Conservation (phyloP, 2,888 invertebrate species). For the Aspidapion aeneum region DNA sequence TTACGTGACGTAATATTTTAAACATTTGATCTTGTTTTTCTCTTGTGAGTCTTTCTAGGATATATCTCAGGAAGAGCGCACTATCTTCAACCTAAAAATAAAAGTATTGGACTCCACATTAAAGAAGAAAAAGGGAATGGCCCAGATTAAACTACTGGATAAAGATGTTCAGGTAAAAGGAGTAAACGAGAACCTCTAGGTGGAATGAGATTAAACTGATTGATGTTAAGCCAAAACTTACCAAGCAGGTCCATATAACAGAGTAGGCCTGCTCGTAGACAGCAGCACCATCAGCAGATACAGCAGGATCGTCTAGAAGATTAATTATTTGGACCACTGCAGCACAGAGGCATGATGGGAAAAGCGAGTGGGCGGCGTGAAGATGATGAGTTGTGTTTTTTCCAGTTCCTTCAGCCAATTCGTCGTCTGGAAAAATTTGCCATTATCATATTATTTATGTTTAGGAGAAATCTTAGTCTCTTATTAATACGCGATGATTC, state of each 20-base stretch:
- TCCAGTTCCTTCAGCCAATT: slow-evolving; percentile 60
- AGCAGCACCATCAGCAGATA: slow-evolving; percentile 89
- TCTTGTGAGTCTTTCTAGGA: slow-evolving; percentile 90
- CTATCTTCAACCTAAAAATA: slow-evolving; percentile 71
- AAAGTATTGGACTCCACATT: too few species aligned
- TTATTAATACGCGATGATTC: too few species aligned
- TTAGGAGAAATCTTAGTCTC: neutral
- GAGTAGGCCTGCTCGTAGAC: slow-evolving; percentile 97
- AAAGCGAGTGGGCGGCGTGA: slow-evolving; percentile 90
- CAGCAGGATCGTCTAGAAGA: slow-evolving; percentile 93
- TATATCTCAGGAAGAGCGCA: slow-evolving; percentile 87
- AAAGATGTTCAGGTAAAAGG: too few species aligned
- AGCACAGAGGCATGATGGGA: slow-evolving; percentile 95
- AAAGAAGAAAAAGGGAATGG: too few species aligned
- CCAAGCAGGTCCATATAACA: slow-evolving; percentile 96
- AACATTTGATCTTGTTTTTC: slow-evolving; percentile 94
- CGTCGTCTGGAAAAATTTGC: slow-evolving; percentile 47
- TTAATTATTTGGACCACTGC: slow-evolving; percentile 94
- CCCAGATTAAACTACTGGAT: too few species aligned
- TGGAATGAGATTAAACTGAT: too few species aligned
- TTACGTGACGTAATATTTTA: slow-evolving; percentile 85
- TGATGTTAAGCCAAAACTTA: too few species aligned
- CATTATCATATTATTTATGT: neutral
- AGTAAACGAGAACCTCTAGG: too few species aligned
- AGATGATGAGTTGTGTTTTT: slow-evolving; percentile 76